Evolutionary conservation across 2,113 vertebrate species (phyloP), one percentile per base, ranked within the genome.

Genomic region (Poeciliopsis prolifica): DNA sequence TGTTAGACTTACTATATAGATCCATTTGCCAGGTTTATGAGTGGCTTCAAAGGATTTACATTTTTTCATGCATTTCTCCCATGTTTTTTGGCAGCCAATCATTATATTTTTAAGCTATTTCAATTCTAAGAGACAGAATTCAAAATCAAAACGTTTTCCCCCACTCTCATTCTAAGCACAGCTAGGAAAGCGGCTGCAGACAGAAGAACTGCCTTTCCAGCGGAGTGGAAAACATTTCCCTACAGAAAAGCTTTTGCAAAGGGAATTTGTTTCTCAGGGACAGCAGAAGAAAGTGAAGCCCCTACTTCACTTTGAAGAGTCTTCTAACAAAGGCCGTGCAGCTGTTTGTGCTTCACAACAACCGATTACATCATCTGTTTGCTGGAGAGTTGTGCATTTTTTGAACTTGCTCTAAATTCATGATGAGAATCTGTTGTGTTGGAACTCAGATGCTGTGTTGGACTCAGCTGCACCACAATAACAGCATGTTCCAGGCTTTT

Each of bases 271-370:
- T 75, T 86, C 77, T 75, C 65, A 70, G 54, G 74, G 71, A 72
- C 44, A 67, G n/a, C 0, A 17, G 73, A 61, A 61, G 14, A 68
- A 15, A 40, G 65, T 30, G 5, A 74, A 73, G 79, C 35, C 74
- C 65, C 24, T 54, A 48, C 82, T 86, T 62, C 51, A 68, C 62
- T 74, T 29, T 86, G 70, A 75, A 90, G 79, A 44, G 87, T 81
- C 33, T 83, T 85, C 61, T 33, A 76, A 79, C 40, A 48, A 79
- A 86, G 84, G 64, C 9, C 4, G 80, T 83, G 81, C 68, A 69
- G 61, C 75, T 72, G 73, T 77, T 83, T 65, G 3, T 3, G 69
- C 51, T 60, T 15, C 30, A 74, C 86, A 72, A 64, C 78, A 82
- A 22, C 64, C 70, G 75, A 81, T 66, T 75, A 66, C 73, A 74